Percentiles rank a stretch among this genome's conserved stretches.
These are phyloP conservation scores for Diaprepes abbreviatus DNA, from an alignment of 2,888 invertebrate genomes.

Conservation along the genomic window DNA sequence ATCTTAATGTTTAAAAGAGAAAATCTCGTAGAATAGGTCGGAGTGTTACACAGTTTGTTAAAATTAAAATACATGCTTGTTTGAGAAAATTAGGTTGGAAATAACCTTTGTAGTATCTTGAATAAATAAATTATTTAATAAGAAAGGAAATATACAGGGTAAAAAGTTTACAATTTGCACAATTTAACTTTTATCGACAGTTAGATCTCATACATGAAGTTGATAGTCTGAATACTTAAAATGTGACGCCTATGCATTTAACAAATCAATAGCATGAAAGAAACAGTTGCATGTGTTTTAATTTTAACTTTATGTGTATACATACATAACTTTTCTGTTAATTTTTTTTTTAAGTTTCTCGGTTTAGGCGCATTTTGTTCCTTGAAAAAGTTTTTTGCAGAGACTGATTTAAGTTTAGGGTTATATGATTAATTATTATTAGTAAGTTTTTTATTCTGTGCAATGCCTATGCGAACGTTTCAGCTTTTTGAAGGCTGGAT, in stretches of 20 bases:
- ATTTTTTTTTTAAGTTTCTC: neutral
- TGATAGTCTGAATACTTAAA: no score
- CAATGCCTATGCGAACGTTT: conserved; percentile 2
- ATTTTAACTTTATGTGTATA: neutral
- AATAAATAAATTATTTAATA: no score
- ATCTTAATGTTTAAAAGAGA: neutral
- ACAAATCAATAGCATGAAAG: no score
- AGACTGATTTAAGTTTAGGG: conserved; percentile 16
- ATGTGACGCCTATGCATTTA: no score
- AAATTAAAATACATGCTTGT: neutral
- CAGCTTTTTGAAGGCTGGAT: neutral
- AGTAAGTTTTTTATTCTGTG: conserved; percentile 1
- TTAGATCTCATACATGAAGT: no score
- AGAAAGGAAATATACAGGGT: no score
- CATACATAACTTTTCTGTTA: neutral
- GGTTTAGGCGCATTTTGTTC: neutral
- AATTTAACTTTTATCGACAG: no score
- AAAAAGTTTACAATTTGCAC: no score
- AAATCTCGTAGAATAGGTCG: neutral
- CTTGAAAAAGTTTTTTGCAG: conserved; percentile 10
- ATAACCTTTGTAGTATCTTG: no score
- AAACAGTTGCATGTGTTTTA: neutral
- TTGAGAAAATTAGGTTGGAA: no score
- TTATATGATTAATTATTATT: neutral
- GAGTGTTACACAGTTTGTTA: no score